phyloP scores from a whole-genome alignment of 2,888 invertebrate species.

The Nasonovia ribisnigri region DNA sequence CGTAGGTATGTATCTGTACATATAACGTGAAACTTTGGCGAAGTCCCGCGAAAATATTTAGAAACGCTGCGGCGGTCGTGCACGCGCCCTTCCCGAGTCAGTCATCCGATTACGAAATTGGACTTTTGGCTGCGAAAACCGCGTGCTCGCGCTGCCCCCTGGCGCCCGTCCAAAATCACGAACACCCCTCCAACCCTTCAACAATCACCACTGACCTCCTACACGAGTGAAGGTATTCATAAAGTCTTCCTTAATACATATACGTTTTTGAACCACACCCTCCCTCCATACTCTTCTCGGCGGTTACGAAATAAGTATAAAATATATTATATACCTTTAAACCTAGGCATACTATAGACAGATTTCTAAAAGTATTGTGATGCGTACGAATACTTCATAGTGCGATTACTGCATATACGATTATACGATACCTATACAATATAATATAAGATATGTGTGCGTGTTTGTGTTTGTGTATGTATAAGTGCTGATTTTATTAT shows the following conservation, averaged over 20 bases:
- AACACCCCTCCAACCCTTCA: not conserved
- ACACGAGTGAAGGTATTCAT: not conserved
- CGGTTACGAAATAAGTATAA: not conserved
- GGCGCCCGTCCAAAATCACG: slow-evolving; percentile 32
- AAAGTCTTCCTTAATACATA: not conserved
- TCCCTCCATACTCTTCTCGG: not conserved
- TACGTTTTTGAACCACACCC: not conserved
- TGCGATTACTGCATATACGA: not conserved
- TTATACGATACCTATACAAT: not conserved
- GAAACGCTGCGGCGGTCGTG: not conserved
- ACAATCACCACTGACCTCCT: not conserved
- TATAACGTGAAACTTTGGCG: not conserved
- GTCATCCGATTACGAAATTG: slow-evolving; percentile 53
- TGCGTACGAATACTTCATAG: not conserved
- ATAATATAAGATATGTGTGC: not conserved
- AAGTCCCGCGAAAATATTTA: slow-evolving; percentile 9
- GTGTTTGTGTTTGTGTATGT: not conserved
- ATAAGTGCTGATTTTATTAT: not conserved
- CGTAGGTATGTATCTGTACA: not conserved
- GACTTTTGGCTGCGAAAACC: slow-evolving; percentile 55
- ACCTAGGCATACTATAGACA: not conserved
- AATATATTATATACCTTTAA: not conserved
- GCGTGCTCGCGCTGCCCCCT: slow-evolving; percentile 28
- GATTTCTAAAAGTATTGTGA: not conserved
- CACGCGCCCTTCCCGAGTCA: slow-evolving; percentile 29